Base-by-base conservation (phyloP, 2,888 invertebrate genomes). In the Onthophagus sagittarius region DNA sequence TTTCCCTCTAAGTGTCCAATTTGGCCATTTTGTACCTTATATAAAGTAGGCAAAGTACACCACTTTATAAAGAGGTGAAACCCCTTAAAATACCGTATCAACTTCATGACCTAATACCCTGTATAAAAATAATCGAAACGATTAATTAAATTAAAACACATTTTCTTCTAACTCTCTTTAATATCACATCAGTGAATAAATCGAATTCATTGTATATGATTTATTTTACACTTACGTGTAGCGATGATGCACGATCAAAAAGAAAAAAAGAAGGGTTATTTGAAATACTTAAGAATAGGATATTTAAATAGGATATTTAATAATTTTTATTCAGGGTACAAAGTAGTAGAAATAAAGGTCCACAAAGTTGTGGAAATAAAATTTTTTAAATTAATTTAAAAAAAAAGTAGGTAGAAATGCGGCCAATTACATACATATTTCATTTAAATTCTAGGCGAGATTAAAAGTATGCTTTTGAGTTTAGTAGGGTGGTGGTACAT, bases 401-500 rank as follows among this genome's bases (percentile, higher is more conserved):
- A 11, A 53, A 53, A 53, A 53, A 53, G 39, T 11, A 11, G 39
- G 11, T 53, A 53, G 39, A 53, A 53, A 53, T 4, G 11, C 11
- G 39, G 6, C 39, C 11, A 53, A 53, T 53, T 53, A 53, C 39
- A n/a, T 62, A 13, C 4, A 62, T 23, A 23, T 2, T 23, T 23
- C 23, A 2, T 23, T 23, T 23, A 2, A 72, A 63, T 62, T 69
- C 9, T 39, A 13, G 64, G 73, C 69, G 73, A 70, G 71, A 73
- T 73, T 71, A 71, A 67, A 67, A 73, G 62, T 64, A 65, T 65
- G 71, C 23, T 63, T 63, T 23, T 67, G 32, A 67, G 82, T 81
- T 83, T 81, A 81, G 84, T 83, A 83, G 84, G 84, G 84, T 84
- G 84, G 83, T 80, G 76, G 70, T 69, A 67, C 31, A 65, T 33